Base-by-base conservation (phyloP, 2,797 vertebrate genomes). In the Bovichtus diacanthus region DNA sequence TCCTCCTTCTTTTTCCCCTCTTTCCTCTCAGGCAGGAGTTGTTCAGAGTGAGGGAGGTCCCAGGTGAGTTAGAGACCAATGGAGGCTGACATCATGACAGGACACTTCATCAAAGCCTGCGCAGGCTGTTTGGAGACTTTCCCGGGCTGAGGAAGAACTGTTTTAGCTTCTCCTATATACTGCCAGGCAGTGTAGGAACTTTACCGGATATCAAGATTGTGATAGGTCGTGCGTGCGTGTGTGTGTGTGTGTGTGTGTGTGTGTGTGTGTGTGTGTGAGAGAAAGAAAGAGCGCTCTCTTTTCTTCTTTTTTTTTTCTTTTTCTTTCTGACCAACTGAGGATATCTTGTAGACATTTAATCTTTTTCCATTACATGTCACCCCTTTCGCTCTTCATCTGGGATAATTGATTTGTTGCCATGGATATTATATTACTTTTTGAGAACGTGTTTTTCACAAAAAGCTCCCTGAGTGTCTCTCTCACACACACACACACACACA, bases 81-180 rank as follows among this genome's bases (percentile, higher is more conserved):
- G 84, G 87, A 92, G 82, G 82, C 83, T 93, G 93, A 94, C 91
- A 92, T 94, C 87, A 92, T 93, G 91, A 93, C 93, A 92, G 90
- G 85, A 88, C 92, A 91, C 92, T 92, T 93, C 84, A 89, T 93
- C 90, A 90, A 85, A 92, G 86, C 81, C 86, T 72, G 85, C 65
- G 41, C 85, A 86, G 84, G 81, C 88, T 61, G 74, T 83, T 91
- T 93, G 93, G 92, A 90, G 81, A 71, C 69, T 72, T 88, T 88
- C 92, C 93, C 81, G 0, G 83, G 41, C 75, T 43, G 15, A 79
- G 77, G 80, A 78, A 80, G 88, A 85, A 67, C 76, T 62, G 71
- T 74, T 82, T 56, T 78, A 87, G 77, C 70, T 84, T 81, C 79
- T 87, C 69, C 63, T 80, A 58, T 77, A 77, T 68, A 65, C 85